A percentile compares a stretch with the other conserved stretches of the same genome.
Evolutionary conservation across 2,113 vertebrate genomes (phyloP).

Genomic region (Euleptes europaea): DNA sequence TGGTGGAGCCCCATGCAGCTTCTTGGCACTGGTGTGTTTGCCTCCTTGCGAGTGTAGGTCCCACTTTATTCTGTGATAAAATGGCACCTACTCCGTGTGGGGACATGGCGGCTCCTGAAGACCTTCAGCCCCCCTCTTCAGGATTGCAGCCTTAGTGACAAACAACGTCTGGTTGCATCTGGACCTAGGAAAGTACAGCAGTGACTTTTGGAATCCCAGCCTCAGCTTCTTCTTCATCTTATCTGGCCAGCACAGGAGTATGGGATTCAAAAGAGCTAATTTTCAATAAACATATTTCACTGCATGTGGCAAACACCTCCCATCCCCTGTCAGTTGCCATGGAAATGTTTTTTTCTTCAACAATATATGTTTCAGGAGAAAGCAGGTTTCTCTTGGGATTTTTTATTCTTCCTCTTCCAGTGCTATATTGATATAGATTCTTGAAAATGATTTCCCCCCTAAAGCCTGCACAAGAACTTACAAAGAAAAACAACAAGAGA

Average conservation of each 20-base stretch:
- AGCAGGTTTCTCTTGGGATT: neutral
- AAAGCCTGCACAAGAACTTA: slow-evolving; percentile 57
- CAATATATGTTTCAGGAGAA: slow-evolving; percentile 24
- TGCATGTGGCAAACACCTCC: neutral
- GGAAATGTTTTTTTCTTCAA: slow-evolving; percentile 28
- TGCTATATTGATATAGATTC: slow-evolving; percentile 23
- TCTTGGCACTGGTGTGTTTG: no score
- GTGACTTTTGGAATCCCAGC: neutral
- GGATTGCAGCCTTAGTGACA: no score
- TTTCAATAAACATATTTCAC: neutral
- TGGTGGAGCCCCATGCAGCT: no score
- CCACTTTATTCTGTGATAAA: no score
- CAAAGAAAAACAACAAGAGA: slow-evolving; percentile 56
- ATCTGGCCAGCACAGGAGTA: neutral
- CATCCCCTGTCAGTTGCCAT: neutral
- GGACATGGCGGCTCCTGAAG: no score
- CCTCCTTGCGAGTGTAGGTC: no score
- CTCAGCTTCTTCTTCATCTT: neutral
- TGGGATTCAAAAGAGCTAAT: neutral
- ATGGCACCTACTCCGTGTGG: no score
- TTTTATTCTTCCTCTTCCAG: slow-evolving; percentile 16
- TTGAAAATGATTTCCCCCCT: slow-evolving; percentile 1
- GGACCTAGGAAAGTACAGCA: neutral
- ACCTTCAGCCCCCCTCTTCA: no score
- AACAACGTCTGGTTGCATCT: neutral